Evolutionary conservation across 2,113 vertebrate genomes (phyloP).

Genomic region (Albula goreensis): DNA sequence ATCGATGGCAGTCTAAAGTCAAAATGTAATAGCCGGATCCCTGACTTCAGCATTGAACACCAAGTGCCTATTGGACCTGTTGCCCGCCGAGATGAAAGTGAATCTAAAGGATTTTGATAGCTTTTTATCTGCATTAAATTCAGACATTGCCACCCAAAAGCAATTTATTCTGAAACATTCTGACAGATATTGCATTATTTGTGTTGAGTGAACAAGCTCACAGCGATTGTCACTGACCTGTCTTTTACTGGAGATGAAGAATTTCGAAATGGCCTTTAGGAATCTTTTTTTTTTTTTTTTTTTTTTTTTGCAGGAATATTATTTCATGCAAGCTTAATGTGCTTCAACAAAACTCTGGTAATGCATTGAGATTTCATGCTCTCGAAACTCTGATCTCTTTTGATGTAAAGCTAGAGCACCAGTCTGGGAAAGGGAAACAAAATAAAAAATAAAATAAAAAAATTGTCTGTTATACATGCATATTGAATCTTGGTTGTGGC

Average conservation of each 20-base stretch:
- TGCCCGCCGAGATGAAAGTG: not conserved
- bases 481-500: too few species aligned
- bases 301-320: not conserved
- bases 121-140: not conserved
- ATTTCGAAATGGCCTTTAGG: not conserved
- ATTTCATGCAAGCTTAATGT: not conserved
- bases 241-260: not conserved
- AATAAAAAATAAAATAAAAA: too few species aligned
- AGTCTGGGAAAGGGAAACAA: too few species aligned
- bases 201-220: not conserved
- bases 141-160: not conserved
- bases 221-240: not conserved
- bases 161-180: not conserved
- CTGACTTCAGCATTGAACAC: too few species aligned
- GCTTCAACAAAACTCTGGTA: not conserved
- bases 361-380: too few species aligned
- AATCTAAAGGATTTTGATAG: not conserved
- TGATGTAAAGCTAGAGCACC: too few species aligned
- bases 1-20: too few species aligned
- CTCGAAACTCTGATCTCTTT: too few species aligned
- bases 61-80: too few species aligned
- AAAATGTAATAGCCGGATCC: too few species aligned
- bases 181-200: not conserved
- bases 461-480: too few species aligned
- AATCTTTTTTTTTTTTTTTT: not conserved